Evolutionary conservation across 1,140 invertebrate genomes (phyloP), one percentile per base, ranked within the genome.

Genomic region (Cherax quadricarinatus): DNA sequence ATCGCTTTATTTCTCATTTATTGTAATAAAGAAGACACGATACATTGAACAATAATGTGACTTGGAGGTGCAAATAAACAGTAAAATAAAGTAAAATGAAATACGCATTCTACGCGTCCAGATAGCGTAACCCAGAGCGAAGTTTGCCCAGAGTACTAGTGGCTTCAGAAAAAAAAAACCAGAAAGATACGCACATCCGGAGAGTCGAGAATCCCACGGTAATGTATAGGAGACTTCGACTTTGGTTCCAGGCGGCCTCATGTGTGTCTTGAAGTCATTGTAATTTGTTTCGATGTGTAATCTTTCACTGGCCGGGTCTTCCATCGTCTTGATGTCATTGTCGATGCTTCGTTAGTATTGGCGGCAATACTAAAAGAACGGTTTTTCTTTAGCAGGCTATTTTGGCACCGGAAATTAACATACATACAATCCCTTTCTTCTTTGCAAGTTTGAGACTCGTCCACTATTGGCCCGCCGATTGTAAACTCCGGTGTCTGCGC

Each of bases 341-440:
- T 57, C 79, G 60, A 80, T 66, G 70, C 80, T 60, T 89, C 87
- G 82, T 89, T 89, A 89, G 87, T 51, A 82, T 82, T 62, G 51
- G 87, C 30, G 79, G 79, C 60, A 82, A 66, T 89, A 89, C 82
- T 30, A 79, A 41, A 51, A 60, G 81, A 89, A 89, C 81, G 79
- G 87, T 60, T 48, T 89, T 90, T 84, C 82, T 82, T 90, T 90
- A 81, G 49, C 88, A 75, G 82, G 82, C 88, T 84, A 90, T 90
- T 53, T 90, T 90, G 88, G 88, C 88, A 90, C 88, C 66, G 82
- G 78, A 83, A 90, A 90, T 90, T 90, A 90, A 82, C 88, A 90
- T 90, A 90, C 24, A 90, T 90, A 90, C 88, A 78, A 90, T 90
- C 85, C 88, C 88, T 90, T 90, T 85, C 82, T 85, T 90, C 88